Conservation (phyloP, 2,888 invertebrate genomes). For the Philopedon plagiatum region DNA sequence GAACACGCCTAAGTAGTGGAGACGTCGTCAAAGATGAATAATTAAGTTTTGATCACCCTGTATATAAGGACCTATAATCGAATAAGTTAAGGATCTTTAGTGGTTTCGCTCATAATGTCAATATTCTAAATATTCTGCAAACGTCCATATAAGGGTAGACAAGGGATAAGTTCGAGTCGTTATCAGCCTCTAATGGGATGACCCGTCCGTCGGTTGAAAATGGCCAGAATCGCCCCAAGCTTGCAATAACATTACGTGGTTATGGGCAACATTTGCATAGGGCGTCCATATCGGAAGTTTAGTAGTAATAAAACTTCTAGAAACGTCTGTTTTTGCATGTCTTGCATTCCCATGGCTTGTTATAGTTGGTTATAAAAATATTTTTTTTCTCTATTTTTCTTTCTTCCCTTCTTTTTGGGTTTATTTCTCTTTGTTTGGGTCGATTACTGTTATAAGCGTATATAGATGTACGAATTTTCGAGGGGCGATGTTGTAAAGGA, state of each 20-base stretch:
- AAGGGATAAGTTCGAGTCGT: slow-evolving; percentile 57
- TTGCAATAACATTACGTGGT: slow-evolving; percentile 60
- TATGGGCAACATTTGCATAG: slow-evolving; percentile 55
- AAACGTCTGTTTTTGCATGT: slow-evolving; percentile 49
- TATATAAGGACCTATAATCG: slow-evolving; percentile 5
- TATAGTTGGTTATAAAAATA: slow-evolving; percentile 26
- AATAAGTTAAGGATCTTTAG: slow-evolving; percentile 45
- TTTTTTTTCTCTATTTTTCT: slow-evolving; percentile 29
- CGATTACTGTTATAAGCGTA: slow-evolving; percentile 5
- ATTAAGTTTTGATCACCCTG: neutral
- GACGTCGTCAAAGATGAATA: no score
- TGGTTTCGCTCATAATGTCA: slow-evolving; percentile 47
- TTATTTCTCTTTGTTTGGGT: slow-evolving; percentile 5
- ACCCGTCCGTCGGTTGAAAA: slow-evolving; percentile 66
- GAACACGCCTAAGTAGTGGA: no score
- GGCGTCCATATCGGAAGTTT: slow-evolving; percentile 49
- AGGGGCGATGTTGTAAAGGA: no score
- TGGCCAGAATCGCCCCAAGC: slow-evolving; percentile 56
- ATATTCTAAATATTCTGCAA: slow-evolving; percentile 48
- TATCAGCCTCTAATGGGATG: slow-evolving; percentile 67
- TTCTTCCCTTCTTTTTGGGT: neutral
- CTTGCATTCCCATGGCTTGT: slow-evolving; percentile 39
- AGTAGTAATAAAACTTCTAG: slow-evolving; percentile 41
- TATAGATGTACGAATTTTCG: no score
- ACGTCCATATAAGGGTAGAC: slow-evolving; percentile 48